A percentile compares a stretch with the other conserved stretches of the same genome.
These are phyloP conservation scores for Nysson spinosus DNA, from an alignment of 2,888 invertebrate genomes.

Conservation along the genomic window DNA sequence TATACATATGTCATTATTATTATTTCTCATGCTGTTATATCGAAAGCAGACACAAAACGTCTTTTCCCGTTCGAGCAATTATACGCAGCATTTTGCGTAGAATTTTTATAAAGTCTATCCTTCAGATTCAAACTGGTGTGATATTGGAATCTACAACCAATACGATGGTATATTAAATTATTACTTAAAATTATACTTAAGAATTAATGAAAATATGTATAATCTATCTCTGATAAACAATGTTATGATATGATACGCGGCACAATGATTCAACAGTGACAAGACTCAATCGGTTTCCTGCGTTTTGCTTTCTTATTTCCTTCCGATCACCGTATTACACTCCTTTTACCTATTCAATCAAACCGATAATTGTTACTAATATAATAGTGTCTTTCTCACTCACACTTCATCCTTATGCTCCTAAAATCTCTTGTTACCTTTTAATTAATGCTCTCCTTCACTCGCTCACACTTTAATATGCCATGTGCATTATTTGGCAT, in stretches of 20 bases:
- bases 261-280: constrained; percentile 68
- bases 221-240: constrained; percentile 50
- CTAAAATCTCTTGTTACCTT: constrained; percentile 14
- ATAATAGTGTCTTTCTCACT: constrained; percentile 42
- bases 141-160: constrained; percentile 12
- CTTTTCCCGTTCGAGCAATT: neutral
- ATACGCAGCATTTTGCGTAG: constrained; percentile 1
- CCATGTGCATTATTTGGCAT: constrained; percentile 17
- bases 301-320: constrained; percentile 18
- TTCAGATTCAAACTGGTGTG: constrained; percentile 19
- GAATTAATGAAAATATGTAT: constrained; percentile 54
- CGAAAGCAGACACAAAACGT: neutral
- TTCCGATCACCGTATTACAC: constrained; percentile 29
- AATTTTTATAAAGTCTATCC: constrained; percentile 1
- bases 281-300: constrained; percentile 50
- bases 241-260: constrained; percentile 71
- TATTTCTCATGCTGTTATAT: no score
- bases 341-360: constrained; percentile 39
- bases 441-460: constrained; percentile 23
- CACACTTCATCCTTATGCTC: constrained; percentile 14
- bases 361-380: constrained; percentile 43
- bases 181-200: constrained; percentile 38
- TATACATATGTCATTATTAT: no score
- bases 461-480: constrained; percentile 32
- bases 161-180: constrained; percentile 37